These are phyloP conservation scores for Physella acuta DNA, from an alignment of 1,140 invertebrate genomes.

Conservation along the genomic window DNA sequence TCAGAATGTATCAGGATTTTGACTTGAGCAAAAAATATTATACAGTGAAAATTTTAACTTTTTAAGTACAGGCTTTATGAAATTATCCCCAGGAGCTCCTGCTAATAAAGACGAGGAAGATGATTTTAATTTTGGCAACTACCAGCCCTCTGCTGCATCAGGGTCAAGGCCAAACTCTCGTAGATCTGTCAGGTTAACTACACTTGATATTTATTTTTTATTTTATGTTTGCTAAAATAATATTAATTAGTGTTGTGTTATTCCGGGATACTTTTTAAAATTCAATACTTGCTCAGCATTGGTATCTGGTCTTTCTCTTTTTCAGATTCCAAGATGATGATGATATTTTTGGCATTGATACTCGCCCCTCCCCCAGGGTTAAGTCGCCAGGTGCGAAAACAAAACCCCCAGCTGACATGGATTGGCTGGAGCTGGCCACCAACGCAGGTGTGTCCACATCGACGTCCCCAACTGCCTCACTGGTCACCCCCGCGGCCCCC, in stretches of 20 bases:
- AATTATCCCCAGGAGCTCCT: not conserved
- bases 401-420: conserved; percentile 39
- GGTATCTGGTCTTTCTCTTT: not conserved
- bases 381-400: conserved; percentile 19
- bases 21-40: not conserved
- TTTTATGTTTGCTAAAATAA: not conserved
- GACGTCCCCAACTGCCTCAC: not conserved
- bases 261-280: no score
- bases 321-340: conserved; percentile 44
- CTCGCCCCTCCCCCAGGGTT: conserved; percentile 30
- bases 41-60: not conserved
- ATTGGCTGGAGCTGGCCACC: conserved; percentile 36
- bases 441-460: conserved; percentile 2
- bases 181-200: conserved; percentile 41
- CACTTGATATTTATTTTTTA: not conserved
- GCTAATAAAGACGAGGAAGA: conserved; percentile 34
- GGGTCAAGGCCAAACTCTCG: conserved; percentile 42
- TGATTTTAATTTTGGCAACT: conserved; percentile 46
- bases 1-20: no score
- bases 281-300: no score
- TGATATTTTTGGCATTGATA: conserved; percentile 46
- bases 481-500: not conserved
- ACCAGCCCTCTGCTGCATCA: conserved; percentile 43
- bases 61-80: no score
- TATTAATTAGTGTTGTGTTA: no score